Base-by-base conservation (phyloP, 2,113 vertebrate species). In the Aythya baeri region DNA sequence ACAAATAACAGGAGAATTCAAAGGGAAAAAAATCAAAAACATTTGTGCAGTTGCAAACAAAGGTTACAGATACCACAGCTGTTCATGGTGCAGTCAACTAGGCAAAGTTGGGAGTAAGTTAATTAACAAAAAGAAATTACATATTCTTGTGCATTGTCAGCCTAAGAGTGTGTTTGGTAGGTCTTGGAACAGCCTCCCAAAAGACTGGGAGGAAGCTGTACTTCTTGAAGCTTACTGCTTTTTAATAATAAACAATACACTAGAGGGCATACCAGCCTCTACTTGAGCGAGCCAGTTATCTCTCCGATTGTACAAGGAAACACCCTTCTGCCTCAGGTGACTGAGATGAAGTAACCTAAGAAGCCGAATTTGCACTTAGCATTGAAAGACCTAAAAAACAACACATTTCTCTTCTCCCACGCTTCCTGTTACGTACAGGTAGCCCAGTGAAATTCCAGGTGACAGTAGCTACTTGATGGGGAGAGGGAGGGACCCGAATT, bases 261-360 rank as follows among this genome's bases (percentile, higher is more conserved):
- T 85, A 95, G 96, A 96, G 93, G 95, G 91, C 94, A 85, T 17
- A 22, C 13, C 72, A 89, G 62, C 58, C 41, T 70, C 71, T 62
- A 3, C 54, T 44, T 27, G n/a, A 70, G 78, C 14, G 1, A 85
- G 54, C 13, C 20, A 1, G 0, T 25, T 21, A 29, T 49, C 75
- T 58, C 57, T 11, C 62, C 22, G 11, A 70, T 89, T 49, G 8
- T 25, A 44, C 43, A 21, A 2, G 6, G 70, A 92, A 77, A 82
- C 86, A 79, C 74, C 77, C 61, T 86, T 71, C 20, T 63, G 86
- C 86, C 91, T 82, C 62, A 2, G 4, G 73, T 44, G 34, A 82
- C 65, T 22, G 32, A 44, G n/a, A 29, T 66, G 84, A 91, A 94
- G 73, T 49, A 5, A 86, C 50, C 55, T 20, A 71, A 61, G 54